Conservation (phyloP, 92 coral and sea anemone species). For the Siderastrea siderea region DNA sequence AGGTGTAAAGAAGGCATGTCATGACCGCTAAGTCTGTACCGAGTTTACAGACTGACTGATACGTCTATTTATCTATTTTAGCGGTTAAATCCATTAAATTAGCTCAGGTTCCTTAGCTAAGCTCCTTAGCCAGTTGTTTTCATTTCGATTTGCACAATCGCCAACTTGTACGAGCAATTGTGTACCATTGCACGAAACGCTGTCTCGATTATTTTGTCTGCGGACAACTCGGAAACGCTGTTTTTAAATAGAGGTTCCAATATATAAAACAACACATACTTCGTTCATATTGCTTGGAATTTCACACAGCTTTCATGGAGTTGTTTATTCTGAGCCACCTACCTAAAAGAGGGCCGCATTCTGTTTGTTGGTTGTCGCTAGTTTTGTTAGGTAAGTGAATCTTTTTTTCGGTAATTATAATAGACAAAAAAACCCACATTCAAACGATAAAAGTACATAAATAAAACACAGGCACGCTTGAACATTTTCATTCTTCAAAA, state of each 20-base stretch:
- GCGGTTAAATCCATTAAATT: slow-evolving; percentile 17
- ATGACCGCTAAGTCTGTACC: slow-evolving; percentile 4
- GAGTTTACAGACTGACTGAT: neutral
- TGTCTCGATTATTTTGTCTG: neutral
- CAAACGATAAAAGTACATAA: neutral
- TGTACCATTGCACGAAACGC: slow-evolving; percentile 15
- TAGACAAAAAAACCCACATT: neutral
- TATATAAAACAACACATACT: too few relatives aligned
- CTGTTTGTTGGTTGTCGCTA: neutral
- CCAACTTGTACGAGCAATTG: neutral
- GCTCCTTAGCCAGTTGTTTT: slow-evolving; percentile 43
- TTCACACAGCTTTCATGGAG: neutral
- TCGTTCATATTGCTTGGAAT: neutral
- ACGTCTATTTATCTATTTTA: slow-evolving; percentile 12
- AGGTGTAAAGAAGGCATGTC: neutral
- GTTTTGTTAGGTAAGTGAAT: slow-evolving; percentile 16
- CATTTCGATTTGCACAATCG: slow-evolving; percentile 15
- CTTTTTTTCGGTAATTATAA: neutral
- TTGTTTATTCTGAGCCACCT: neutral
- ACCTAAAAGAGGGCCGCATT: neutral
- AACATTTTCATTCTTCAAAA: too few relatives aligned
- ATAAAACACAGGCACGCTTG: neutral
- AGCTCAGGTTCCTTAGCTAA: slow-evolving; percentile 41
- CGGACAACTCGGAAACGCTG: too few relatives aligned
- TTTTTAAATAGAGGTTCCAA: too few relatives aligned